A percentile compares a stretch with the other conserved stretches of the same genome.
phyloP scores from a whole-genome alignment of 2,888 invertebrate species.

The Chirona hameri region DNA sequence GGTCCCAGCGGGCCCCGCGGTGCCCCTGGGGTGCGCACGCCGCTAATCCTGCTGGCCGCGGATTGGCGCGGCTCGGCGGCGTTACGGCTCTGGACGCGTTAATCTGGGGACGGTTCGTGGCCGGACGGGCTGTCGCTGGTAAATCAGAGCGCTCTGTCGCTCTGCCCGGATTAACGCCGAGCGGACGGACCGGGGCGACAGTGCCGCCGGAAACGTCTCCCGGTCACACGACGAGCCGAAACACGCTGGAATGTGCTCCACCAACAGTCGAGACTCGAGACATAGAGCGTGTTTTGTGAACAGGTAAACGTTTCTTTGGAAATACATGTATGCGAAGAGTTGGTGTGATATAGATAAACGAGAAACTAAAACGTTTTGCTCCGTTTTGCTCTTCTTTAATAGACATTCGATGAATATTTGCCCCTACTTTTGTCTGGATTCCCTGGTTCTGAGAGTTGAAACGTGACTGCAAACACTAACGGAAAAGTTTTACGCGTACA shows the following conservation, averaged over 20 bases:
- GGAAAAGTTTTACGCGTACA: not conserved
- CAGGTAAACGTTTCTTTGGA: too few relatives aligned
- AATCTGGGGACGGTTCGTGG: not conserved
- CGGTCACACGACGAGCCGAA: not conserved
- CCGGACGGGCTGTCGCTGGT: not conserved
- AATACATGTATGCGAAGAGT: too few relatives aligned
- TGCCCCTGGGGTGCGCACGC: not conserved
- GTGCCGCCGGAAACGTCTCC: not conserved
- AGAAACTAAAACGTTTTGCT: too few relatives aligned
- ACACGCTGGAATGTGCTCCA: not conserved
- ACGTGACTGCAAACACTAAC: not conserved
- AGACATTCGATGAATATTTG: too few relatives aligned
- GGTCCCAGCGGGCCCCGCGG: not conserved
- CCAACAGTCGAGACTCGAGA: too few relatives aligned
- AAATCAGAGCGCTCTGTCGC: not conserved
- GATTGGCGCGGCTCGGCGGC: not conserved
- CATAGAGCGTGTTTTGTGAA: too few relatives aligned
- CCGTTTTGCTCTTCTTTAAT: too few relatives aligned
- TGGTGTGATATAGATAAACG: too few relatives aligned
- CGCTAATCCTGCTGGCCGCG: not conserved
- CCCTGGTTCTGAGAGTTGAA: not conserved
- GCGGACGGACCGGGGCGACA: too few relatives aligned
- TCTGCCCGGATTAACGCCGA: not conserved
- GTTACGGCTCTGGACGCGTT: not conserved
- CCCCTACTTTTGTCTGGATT: too few relatives aligned